Percentiles rank a stretch among this genome's conserved stretches.
Conservation (phyloP, 2,888 invertebrate species). For the Tenthredo mesomela region DNA sequence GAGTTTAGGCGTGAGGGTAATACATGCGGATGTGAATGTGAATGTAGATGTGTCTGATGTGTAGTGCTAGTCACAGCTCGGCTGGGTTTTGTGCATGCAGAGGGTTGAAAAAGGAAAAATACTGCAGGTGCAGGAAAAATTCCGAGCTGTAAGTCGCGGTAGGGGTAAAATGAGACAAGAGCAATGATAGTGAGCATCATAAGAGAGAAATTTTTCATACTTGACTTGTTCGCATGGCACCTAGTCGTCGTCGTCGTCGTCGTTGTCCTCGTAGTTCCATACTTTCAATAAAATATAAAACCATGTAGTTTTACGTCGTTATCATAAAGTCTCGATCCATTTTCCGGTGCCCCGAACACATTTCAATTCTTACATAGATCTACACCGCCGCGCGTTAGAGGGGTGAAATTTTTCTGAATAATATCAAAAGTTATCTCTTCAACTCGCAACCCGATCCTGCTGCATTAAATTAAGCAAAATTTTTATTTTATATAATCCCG, state of each 20-base stretch:
- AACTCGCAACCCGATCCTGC: not conserved
- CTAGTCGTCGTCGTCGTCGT: not conserved
- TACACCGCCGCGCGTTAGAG: not conserved
- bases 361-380: not conserved
- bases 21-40: not conserved
- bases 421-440: not conserved
- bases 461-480: not conserved
- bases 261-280: not conserved
- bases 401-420: not conserved
- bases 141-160: not conserved
- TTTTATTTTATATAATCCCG: not conserved
- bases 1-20: constrained; percentile 18
- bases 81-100: not conserved
- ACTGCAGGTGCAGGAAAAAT: constrained; percentile 44
- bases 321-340: constrained; percentile 42
- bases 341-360: constrained; percentile 5
- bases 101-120: not conserved
- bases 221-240: not conserved
- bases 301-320: constrained; percentile 45
- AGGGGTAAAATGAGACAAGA: constrained; percentile 20
- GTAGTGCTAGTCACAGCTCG: not conserved
- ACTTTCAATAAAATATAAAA: constrained; percentile 40
- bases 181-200: not conserved
- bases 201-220: not conserved
- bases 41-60: not conserved